Evolutionary conservation across 2,888 invertebrate species (phyloP), one percentile per base, ranked within the genome.

Genomic region (Melanchra persicariae): DNA sequence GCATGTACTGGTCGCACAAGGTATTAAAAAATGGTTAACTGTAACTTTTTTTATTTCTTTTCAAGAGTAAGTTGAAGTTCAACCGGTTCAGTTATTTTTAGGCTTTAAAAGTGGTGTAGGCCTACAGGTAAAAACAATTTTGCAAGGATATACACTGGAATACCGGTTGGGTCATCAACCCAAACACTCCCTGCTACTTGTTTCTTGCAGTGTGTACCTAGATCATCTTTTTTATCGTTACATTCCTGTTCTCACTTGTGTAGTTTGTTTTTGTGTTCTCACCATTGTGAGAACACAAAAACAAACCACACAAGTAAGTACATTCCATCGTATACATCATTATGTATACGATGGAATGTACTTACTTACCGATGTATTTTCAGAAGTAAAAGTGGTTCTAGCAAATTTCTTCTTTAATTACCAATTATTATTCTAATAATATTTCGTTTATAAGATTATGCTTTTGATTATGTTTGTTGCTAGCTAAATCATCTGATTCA

Each of bases 71-170:
- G 24, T 37, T 49, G 30, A 34, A 7, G 12, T 51, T 19, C 26
- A 69, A 80, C 70, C 70, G 63, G 77, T 69, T 73, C 43, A 51
- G 70, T 76, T 82, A 80, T 67, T 73, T 70, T 69, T 69, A 58
- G 10, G 5, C 6, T 58, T 47, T n/a, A 43, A 60, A n/a, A 51
- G 47, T 59, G 55, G 37, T 51, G 30, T 30, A 34, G 9, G 8
- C 34, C 9, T 34, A 30, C 6, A 30, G 49, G n/a, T 34, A 17
- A 52, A 40, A 43, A 61, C 37, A 70, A 58, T 60, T 49, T 43
- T 37, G n/a, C 47, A 52, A 70, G 51, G 66, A 70, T 70, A 64
- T 9, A 45, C 47, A 60, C 60, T 30, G 61, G 58, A 68, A 82
- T 79, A 30, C 81, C 75, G 52, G 34, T 10, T 12, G 59, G 79